Evolutionary conservation across 2,888 invertebrate genomes (phyloP).

Genomic region (Cephonodes hylas): DNA sequence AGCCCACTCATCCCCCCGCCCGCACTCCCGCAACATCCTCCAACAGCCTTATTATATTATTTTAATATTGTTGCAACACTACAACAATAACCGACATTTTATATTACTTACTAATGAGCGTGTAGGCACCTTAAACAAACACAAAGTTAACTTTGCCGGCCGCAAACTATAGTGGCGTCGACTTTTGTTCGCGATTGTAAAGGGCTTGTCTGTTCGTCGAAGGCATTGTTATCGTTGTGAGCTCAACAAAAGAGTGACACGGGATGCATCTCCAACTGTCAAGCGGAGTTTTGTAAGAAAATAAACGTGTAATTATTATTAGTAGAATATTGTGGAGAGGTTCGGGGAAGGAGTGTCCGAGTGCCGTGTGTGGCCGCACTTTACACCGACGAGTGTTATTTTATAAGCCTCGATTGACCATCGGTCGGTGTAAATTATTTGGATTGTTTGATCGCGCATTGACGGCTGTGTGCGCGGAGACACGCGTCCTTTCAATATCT

Average conservation of each 20-base stretch:
- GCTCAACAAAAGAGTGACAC: slow-evolving; percentile 63
- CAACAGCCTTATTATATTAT: slow-evolving; percentile 75
- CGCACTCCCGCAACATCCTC: background rate
- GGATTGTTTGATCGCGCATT: slow-evolving; percentile 7
- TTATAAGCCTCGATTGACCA: slow-evolving; percentile 54
- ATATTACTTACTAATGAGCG: slow-evolving; percentile 73
- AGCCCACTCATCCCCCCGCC: background rate
- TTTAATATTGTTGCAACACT: slow-evolving; percentile 75
- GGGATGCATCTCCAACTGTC: slow-evolving; percentile 71
- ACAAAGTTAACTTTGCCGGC: slow-evolving; percentile 20
- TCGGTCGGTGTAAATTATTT: slow-evolving; percentile 23
- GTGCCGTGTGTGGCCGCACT: slow-evolving; percentile 51
- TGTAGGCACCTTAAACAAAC: slow-evolving; percentile 65
- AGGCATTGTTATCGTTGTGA: slow-evolving; percentile 33
- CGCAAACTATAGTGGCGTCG: slow-evolving; percentile 8
- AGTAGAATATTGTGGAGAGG: slow-evolving; percentile 56
- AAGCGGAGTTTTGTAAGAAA: slow-evolving; percentile 69
- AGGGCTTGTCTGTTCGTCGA: background rate
- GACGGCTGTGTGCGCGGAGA: background rate
- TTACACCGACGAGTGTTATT: slow-evolving; percentile 42
- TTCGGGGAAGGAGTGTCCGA: slow-evolving; percentile 45
- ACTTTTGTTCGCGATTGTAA: slow-evolving; percentile 36
- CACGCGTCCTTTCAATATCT: background rate
- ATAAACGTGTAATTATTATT: slow-evolving; percentile 73
- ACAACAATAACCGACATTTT: slow-evolving; percentile 58